Evolutionary conservation across 2,888 invertebrate species (phyloP), one percentile per base, ranked within the genome.

Genomic region (Drepana falcataria): DNA sequence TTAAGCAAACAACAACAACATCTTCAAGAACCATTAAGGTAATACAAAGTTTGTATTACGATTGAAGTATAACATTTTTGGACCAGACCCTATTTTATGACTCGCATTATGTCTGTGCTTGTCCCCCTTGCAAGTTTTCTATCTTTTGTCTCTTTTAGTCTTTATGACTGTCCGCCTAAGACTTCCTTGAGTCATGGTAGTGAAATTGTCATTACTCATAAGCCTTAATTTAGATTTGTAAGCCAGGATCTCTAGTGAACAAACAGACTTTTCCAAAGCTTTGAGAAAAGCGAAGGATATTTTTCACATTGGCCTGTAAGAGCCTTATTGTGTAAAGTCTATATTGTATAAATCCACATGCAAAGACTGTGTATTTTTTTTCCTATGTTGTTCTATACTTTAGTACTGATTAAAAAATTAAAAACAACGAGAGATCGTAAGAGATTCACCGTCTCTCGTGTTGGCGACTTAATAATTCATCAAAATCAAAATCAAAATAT

Each of bases 161-260:
- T 52, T 51, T 66, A 47, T 6, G 34, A 56, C 51, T 35, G 34
- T 37, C 59, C 61, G 59, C 55, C 60, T 57, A 34, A 60, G 61
- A 55, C 61, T 58, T 55, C 9, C 44, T 63, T 66, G 59, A 58
- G 56, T 61, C 57, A 63, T 63, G 64, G 57, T 59, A 60, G 59
- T 67, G 70, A 68, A 73, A 69, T 61, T 65, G 64, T 60, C 67
- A 63, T 73, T 58, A 66, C 57, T 65, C 59, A 53, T 64, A 69
- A 58, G 55, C 61, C 61, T 64, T 70, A 61, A 71, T 71, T 73
- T 69, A 68, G 65, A 59, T 63, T 55, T 55, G 51, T 59, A 65
- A 61, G 56, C 55, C 54, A 52, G 48, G 51, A 55, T 59, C 56
- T 61, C 53, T 60, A 35, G 49, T 55, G 59, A 37, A 51, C 9